Evolutionary conservation across 2,797 vertebrate genomes (phyloP).

Genomic region (Characodon lateralis): DNA sequence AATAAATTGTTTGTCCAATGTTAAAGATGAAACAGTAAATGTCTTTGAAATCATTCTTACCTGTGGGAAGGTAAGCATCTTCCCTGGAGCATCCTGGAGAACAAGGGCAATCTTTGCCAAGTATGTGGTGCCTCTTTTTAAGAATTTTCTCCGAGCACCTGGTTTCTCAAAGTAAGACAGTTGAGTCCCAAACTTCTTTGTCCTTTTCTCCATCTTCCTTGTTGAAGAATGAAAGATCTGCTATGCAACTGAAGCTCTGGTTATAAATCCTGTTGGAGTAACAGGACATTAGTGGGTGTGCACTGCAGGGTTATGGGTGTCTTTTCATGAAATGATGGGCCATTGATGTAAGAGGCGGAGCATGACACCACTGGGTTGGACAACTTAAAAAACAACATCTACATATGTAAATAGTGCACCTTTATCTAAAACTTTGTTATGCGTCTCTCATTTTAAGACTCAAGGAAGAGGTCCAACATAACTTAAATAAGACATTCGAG

Average conservation of each 20-base stretch:
- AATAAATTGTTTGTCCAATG: not conserved
- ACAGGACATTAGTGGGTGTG: slow-evolving; percentile 30
- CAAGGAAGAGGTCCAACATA: not conserved
- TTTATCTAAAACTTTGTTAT: not conserved
- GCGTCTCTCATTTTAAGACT: not conserved
- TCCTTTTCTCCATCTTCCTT: slow-evolving; percentile 26
- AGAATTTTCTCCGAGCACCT: slow-evolving; percentile 24
- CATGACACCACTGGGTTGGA: not conserved
- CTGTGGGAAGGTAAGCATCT: slow-evolving; percentile 76
- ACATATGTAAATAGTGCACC: not conserved
- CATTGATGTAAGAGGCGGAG: slow-evolving; percentile 1
- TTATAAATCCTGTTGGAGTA: slow-evolving; percentile 41
- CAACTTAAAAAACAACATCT: not conserved
- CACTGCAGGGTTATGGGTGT: slow-evolving; percentile 16
- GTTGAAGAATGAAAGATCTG: not conserved
- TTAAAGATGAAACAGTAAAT: not conserved
- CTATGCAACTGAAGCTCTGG: not conserved
- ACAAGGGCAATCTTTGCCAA: slow-evolving; percentile 71
- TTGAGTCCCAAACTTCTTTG: slow-evolving; percentile 15
- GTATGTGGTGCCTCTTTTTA: slow-evolving; percentile 49
- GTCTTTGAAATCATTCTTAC: slow-evolving; percentile 35
- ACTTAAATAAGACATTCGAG: not conserved
- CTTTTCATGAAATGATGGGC: slow-evolving; percentile 26
- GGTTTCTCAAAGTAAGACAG: not conserved
- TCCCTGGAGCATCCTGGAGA: slow-evolving; percentile 70